These are phyloP conservation scores for Candidula unifasciata DNA, from an alignment of 2,888 invertebrate species.

Conservation along the genomic window DNA sequence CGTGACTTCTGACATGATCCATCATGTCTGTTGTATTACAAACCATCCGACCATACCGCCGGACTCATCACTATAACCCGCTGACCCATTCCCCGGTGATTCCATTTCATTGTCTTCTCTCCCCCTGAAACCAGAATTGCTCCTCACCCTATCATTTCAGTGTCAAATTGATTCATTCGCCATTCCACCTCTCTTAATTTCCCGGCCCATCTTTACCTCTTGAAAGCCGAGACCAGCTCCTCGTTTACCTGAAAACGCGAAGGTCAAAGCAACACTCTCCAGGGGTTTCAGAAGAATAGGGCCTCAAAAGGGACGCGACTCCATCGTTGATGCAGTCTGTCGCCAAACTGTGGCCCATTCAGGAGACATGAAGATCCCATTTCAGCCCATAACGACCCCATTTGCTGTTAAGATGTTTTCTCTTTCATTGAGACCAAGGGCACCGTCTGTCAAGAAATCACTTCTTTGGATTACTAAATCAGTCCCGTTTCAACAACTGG, in stretches of 20 bases:
- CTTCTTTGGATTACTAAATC: neutral
- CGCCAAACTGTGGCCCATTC: slow-evolving; percentile 28
- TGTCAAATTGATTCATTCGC: slow-evolving; percentile 33
- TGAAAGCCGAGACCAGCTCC: neutral
- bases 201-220: neutral
- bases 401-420: slow-evolving; percentile 41
- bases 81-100: neutral
- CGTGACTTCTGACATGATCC: neutral
- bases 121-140: neutral
- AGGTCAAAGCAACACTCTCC: slow-evolving; percentile 9
- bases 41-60: neutral
- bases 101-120: neutral
- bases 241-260: neutral
- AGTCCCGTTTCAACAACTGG: neutral
- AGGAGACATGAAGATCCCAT: slow-evolving; percentile 37
- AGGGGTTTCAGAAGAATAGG: neutral
- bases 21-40: neutral
- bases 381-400: slow-evolving; percentile 33
- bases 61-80: neutral
- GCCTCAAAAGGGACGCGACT: slow-evolving; percentile 6
- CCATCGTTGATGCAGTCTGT: slow-evolving; percentile 32
- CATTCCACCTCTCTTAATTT: neutral
- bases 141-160: slow-evolving; percentile 28
- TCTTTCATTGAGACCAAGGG: neutral
- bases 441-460: slow-evolving; percentile 30